Evolutionary conservation across 2,797 vertebrate species (phyloP), one percentile per base, ranked within the genome.

Genomic region (Sebastes hubbsi): DNA sequence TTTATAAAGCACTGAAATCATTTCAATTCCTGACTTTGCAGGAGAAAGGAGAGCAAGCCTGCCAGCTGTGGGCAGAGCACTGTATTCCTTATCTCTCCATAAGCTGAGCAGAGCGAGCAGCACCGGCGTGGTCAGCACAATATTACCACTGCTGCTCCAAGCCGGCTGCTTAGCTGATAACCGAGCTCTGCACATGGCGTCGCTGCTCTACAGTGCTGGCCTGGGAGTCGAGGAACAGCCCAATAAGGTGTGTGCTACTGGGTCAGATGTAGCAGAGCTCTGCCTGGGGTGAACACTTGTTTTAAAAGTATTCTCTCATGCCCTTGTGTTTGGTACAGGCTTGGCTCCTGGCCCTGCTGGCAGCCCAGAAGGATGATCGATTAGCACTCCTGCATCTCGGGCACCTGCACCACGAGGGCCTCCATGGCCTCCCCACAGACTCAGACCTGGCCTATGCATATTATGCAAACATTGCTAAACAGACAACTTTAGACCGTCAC

Each of bases 381-480:
- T 73, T 96, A 77, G 91, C 96, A 2, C 94, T 95, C 18, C 85
- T 97, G 54, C 95, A 86, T 24, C 94, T 96, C 0, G 96, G 96
- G 9, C 91, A 96, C 88, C 69, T 95, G 81, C 96, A 97, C 75
- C 94, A 90, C 64, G 62, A 78, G n/a, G 96, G 96, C 29, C 89
- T 92, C 22, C 86, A 86, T 16, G 91, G 90, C 8, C 64, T 93
- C 20, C 81, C 87, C 1, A 8, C 68, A 42, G 96, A 97, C 54
- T 78, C 71, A 25, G 94, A 95, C 77, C 86, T 97, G 70, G 94
- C 96, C 68, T 96, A 95, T 68, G 95, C 92, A 18, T 97, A 97
- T 80, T 97, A 97, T 79, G 87, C 93, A 81, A 96, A 97, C 86
- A 93, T 96, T 11, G 96, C 95, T 7, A 86, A 88, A 70, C 95